phyloP scores from a whole-genome alignment of 2,888 invertebrate genomes.

The Bombyx huttoni region DNA sequence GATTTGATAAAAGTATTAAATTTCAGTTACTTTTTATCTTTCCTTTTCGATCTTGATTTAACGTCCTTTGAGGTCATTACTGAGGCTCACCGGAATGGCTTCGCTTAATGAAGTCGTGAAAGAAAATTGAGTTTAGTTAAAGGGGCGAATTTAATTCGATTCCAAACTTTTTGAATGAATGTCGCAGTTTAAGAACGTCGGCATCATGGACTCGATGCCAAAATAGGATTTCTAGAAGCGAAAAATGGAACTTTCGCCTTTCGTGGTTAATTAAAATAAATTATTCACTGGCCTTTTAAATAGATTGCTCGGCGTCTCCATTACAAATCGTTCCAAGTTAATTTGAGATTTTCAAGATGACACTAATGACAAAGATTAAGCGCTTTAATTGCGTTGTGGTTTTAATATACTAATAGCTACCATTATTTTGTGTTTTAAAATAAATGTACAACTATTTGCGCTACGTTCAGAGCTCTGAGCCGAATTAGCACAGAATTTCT shows the following conservation, averaged over 20 bases:
- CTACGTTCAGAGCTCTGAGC: no score
- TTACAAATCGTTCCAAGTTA: constrained; percentile 45
- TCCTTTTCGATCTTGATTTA: constrained; percentile 65
- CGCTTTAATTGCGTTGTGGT: not conserved
- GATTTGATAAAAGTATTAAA: constrained; percentile 61
- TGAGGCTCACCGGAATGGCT: constrained; percentile 65
- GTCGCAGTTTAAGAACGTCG: constrained; percentile 50
- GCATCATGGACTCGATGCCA: constrained; percentile 36
- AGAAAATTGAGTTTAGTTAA: constrained; percentile 70
- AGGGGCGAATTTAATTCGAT: constrained; percentile 70
- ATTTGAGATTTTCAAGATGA: constrained; percentile 19
- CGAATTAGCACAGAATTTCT: no score
- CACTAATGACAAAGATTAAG: constrained; percentile 22
- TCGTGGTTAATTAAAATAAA: constrained; percentile 61
- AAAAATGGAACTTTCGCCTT: constrained; percentile 51
- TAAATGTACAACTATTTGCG: no score
- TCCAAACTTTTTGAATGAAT: constrained; percentile 67
- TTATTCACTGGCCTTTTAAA: constrained; percentile 50
- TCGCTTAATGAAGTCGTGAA: constrained; percentile 69
- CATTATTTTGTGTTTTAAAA: no score
- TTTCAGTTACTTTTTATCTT: constrained; percentile 61
- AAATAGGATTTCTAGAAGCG: constrained; percentile 43
- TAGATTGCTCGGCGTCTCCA: constrained; percentile 41
- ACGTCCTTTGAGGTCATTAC: constrained; percentile 67
- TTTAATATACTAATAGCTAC: not conserved